Percentiles rank a stretch among this genome's conserved stretches.
phyloP scores from a whole-genome alignment of 2,888 invertebrate genomes.

The Molorchus minor region DNA sequence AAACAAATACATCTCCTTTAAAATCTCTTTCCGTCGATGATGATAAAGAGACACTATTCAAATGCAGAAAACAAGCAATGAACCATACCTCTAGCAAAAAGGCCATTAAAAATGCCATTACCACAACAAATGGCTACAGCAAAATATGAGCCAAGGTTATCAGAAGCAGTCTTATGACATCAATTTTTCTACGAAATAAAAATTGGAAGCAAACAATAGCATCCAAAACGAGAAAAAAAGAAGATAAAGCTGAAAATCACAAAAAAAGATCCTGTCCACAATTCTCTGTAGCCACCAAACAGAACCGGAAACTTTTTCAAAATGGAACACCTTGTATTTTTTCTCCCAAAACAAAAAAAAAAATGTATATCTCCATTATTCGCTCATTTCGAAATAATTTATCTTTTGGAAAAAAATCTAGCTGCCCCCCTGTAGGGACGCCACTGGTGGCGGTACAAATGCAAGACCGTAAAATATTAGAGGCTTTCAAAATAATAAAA shows the following conservation, averaged over 20 bases:
- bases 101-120: constrained; percentile 59
- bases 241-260: neutral
- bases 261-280: neutral
- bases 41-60: constrained; percentile 42
- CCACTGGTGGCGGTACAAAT: too few relatives aligned
- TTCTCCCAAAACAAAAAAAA: too few relatives aligned
- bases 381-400: too few relatives aligned
- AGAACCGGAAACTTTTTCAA: too few relatives aligned
- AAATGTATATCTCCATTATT: too few relatives aligned
- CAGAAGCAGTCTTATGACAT: constrained; percentile 37
- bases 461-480: too few relatives aligned
- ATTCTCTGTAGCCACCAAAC: too few relatives aligned
- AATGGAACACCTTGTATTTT: too few relatives aligned
- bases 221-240: too few relatives aligned
- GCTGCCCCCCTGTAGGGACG: too few relatives aligned
- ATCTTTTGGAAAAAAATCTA: too few relatives aligned
- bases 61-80: constrained; percentile 54
- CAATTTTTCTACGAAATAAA: neutral
- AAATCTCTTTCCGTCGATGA: neutral
- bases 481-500: too few relatives aligned
- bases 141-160: constrained; percentile 49
- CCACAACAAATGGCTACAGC: constrained; percentile 53
- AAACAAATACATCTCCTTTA: neutral
- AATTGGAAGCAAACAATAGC: neutral
- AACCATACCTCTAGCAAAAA: constrained; percentile 46